Conservation (phyloP, 1,140 invertebrate genomes). For the Meloidogyne hapla region DNA sequence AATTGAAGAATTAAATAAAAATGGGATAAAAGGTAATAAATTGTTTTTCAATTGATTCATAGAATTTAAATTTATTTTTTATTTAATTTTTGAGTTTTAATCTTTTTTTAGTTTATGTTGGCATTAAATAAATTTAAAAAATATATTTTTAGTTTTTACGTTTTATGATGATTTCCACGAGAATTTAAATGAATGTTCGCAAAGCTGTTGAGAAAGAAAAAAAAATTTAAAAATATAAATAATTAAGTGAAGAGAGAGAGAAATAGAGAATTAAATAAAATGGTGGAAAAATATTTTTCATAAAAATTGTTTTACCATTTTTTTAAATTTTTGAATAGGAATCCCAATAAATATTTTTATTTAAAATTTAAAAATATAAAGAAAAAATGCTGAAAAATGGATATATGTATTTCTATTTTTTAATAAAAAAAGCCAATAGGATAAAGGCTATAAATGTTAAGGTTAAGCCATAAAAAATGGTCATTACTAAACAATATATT, state of each 20-base stretch:
- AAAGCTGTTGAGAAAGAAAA: background rate
- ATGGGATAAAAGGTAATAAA: background rate
- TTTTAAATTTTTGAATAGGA: no score
- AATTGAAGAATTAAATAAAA: background rate
- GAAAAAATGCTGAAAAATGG: no score
- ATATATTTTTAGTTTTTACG: background rate
- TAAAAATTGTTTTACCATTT: no score
- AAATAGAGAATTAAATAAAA: background rate
- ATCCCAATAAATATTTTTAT: no score
- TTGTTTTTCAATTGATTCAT: background rate
- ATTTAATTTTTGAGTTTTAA: no score
- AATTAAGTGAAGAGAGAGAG: background rate
- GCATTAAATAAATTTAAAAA: background rate
- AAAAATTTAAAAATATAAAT: background rate
- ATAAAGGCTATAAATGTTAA: no score
- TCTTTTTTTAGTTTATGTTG: background rate
- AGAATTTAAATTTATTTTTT: background rate
- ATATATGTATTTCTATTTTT: no score
- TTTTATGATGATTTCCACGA: background rate
- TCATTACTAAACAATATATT: no score
- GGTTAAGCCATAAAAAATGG: no score
- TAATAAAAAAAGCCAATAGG: no score
- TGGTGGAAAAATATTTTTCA: no score
- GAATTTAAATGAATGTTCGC: background rate
- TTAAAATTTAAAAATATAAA: no score